These are phyloP conservation scores for Macheiramphus alcinus DNA, from an alignment of 2,113 vertebrate species.

Conservation along the genomic window DNA sequence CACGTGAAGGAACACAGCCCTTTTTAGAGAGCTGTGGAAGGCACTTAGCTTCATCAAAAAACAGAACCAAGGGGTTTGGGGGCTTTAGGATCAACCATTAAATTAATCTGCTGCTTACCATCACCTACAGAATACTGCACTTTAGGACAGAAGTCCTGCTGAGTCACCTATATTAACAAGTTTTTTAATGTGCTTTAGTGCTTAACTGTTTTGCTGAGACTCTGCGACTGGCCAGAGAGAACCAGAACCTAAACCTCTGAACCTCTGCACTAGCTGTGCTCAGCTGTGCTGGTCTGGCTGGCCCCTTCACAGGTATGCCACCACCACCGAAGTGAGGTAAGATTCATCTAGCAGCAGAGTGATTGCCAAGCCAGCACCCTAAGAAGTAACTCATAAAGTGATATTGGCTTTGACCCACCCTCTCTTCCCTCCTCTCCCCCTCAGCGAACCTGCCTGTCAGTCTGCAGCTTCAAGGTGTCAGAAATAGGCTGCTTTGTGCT, in stretches of 20 bases:
- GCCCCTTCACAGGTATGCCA: not conserved
- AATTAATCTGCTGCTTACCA: not conserved
- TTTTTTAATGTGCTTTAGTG: not conserved
- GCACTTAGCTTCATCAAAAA: not conserved
- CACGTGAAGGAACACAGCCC: not conserved
- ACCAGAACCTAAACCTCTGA: not conserved
- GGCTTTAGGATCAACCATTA: not conserved
- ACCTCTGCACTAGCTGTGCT: not conserved
- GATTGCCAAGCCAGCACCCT: not conserved
- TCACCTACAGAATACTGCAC: not conserved
- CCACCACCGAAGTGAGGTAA: not conserved
- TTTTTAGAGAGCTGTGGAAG: not conserved
- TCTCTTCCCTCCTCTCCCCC: not conserved
- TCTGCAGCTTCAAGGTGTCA: conserved; percentile 7
- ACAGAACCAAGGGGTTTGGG: fast-evolving
- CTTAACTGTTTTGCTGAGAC: not conserved
- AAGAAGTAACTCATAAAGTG: not conserved
- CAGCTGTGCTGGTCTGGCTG: not conserved
- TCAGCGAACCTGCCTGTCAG: not conserved
- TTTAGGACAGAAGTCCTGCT: not conserved
- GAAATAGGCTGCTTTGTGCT: not conserved
- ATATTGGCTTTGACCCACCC: not conserved
- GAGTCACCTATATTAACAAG: not conserved
- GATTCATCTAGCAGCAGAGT: not conserved
- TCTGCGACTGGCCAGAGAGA: not conserved